Evolutionary conservation across 2,888 invertebrate species (phyloP), one percentile per base, ranked within the genome.

Genomic region (Nasonia oneida): DNA sequence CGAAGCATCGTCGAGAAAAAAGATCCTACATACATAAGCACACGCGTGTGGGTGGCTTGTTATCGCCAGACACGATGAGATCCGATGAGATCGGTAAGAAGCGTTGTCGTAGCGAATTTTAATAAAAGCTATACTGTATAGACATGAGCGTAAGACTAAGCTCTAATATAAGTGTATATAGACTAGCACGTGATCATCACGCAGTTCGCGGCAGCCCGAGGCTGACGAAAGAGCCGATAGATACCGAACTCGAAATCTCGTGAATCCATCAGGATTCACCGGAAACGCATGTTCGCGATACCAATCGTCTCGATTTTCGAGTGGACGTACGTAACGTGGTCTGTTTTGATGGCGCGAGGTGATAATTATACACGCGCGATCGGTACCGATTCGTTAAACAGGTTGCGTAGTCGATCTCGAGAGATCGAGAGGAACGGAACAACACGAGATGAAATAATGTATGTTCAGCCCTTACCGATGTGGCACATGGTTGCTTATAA

Each of bases 161-260:
- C 53, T 39, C 39, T 15, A 29, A 57, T 76, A 76, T 37, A 57
- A 18, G 33, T 50, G n/a, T 37, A 33, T 79, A 74, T 61, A 61
- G 5, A 18, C 29, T 1, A 29, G 29, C 85, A 85, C 77, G 85
- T 81, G 81, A 81, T 77, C 50, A n/a, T 77, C 85, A 85, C 81
- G 85, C 50, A 2, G 15, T 18, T 39, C 0, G 53, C 29, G 67
- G 18, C 2, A 18, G 61, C 74, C 6, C 3, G 64, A 12, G 5
- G 10, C 14, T 23, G 23, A 29, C 53, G n/a, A 78, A 47, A 67
- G 42, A 53, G 14, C 10, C 23, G 61, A 5, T 53, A 29, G 8
- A 37, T 18, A 23, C 37, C 6, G n/a, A 23, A 5, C 39, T 42
- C 29, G 53, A 47, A 67, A 47, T 78, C 42, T 78, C 47, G 39